Conservation (phyloP, 2,888 invertebrate species). For the Platycnemis pennipes region DNA sequence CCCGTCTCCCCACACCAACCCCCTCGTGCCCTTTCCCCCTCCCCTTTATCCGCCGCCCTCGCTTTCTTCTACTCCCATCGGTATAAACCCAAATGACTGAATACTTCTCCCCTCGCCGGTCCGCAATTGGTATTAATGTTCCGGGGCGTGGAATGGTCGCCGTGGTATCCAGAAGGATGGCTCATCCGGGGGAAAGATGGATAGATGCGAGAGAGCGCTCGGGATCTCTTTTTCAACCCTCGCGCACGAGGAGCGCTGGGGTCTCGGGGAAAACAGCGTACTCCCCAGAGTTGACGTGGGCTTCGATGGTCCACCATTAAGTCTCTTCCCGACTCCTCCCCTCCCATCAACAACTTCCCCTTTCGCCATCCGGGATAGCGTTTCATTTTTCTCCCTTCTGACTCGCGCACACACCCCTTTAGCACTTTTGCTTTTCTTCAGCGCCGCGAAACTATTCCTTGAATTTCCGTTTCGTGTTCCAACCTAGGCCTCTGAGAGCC, state of each 20-base stretch:
- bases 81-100: slow-evolving; percentile 66
- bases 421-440: neutral
- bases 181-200: slow-evolving; percentile 61
- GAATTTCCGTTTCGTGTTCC: neutral
- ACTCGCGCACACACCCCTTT: neutral
- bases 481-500: no score
- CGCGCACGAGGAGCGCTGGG: slow-evolving; percentile 23
- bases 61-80: slow-evolving; percentile 25
- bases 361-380: neutral
- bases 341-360: neutral
- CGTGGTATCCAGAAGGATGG: slow-evolving; percentile 58
- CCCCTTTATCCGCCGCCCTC: neutral
- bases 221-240: slow-evolving; percentile 41
- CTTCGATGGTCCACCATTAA: slow-evolving; percentile 39
- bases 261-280: slow-evolving; percentile 22
- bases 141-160: slow-evolving; percentile 44
- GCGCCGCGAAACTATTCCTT: neutral
- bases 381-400: neutral
- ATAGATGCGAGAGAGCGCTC: slow-evolving; percentile 52
- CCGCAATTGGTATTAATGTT: slow-evolving; percentile 66
- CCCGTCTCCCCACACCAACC: neutral
- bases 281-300: slow-evolving; percentile 35
- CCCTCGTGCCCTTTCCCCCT: neutral
- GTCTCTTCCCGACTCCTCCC: neutral
- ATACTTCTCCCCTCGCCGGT: slow-evolving; percentile 47